Conservation (phyloP, 2,797 vertebrate species). For the Carduelis carduelis region DNA sequence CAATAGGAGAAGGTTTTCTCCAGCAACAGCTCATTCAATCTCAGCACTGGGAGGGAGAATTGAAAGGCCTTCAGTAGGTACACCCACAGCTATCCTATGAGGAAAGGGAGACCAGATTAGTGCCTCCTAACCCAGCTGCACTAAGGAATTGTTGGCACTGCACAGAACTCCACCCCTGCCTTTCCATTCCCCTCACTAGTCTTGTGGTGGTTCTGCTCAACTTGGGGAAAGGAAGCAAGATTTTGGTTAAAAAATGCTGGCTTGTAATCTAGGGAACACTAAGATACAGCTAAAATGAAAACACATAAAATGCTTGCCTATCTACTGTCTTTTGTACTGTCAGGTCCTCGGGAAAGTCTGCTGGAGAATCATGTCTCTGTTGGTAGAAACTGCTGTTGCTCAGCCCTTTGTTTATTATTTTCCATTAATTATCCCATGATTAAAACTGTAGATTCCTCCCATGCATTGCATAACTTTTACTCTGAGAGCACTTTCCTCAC, state of each 20-base stretch:
- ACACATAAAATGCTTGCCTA: not conserved
- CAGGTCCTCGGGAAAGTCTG: not conserved
- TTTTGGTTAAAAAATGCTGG: not conserved
- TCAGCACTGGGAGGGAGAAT: not conserved
- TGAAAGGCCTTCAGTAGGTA: not conserved
- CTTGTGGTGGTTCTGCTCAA: not conserved
- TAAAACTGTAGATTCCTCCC: not conserved
- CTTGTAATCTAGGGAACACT: not conserved
- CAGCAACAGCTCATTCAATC: not conserved
- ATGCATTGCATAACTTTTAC: not conserved
- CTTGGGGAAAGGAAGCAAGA: not conserved
- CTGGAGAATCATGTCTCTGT: not conserved
- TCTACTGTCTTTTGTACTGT: not conserved
- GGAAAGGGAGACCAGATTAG: not conserved
- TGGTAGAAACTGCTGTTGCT: not conserved
- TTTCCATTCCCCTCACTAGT: not conserved
- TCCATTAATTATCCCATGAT: not conserved
- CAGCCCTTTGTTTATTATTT: not conserved
- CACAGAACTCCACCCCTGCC: not conserved
- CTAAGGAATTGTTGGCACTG: not conserved
- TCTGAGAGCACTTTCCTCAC: not conserved
- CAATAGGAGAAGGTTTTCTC: not conserved
- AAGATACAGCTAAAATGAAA: not conserved
- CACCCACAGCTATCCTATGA: not conserved
- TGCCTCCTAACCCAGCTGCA: not conserved